Base-by-base conservation (phyloP, 2,113 vertebrate species). In the Pedetes capensis region DNA sequence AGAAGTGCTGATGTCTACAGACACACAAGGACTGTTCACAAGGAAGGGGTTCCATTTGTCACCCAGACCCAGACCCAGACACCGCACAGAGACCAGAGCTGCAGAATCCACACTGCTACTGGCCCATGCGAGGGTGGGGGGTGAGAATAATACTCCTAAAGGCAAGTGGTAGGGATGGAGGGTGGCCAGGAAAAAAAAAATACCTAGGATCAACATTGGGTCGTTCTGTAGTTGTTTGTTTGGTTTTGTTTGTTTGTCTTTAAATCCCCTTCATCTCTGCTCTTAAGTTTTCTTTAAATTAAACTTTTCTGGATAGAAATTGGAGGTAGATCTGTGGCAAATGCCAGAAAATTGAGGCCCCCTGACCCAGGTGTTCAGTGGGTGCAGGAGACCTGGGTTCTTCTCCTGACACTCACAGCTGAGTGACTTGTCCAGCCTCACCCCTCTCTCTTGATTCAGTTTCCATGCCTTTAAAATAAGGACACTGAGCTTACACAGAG, bases 261-360 rank as follows among this genome's bases (percentile, higher is more conserved):
- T 10, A n/a, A n/a, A n/a, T n/a, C n/a, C n/a, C 42, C 37, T 91
- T 80, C 61, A 39, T 57, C 13, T 1, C 34, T 51, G 29, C 17
- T 86, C 14, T 34, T 55, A 82, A 68, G 88, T 89, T 83, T 87
- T 82, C 39, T 92, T 59, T 87, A 22, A 55, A 18, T 23, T 8
- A 8, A 37, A 86, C 59, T 85, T 81, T 93, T 32, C 55, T 68
- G 64, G 10, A 44, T 55, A 55, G 57, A 66, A 61, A 66, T 74
- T 39, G 9, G 27, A 84, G 44, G 13, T 37, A 3, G 49, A 13
- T 49, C 63, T 68, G 49, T 34, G 37, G 29, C 44, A 32, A 84
- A 39, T 51, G 25, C 42, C 68, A 25, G 47, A 68, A 64, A 81
- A 66, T 3, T 22, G 49, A 57, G 49, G 55, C 42, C 17, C 4